These are phyloP conservation scores for Ifrita kowaldi DNA, from an alignment of 2,113 vertebrate species.

Conservation along the genomic window DNA sequence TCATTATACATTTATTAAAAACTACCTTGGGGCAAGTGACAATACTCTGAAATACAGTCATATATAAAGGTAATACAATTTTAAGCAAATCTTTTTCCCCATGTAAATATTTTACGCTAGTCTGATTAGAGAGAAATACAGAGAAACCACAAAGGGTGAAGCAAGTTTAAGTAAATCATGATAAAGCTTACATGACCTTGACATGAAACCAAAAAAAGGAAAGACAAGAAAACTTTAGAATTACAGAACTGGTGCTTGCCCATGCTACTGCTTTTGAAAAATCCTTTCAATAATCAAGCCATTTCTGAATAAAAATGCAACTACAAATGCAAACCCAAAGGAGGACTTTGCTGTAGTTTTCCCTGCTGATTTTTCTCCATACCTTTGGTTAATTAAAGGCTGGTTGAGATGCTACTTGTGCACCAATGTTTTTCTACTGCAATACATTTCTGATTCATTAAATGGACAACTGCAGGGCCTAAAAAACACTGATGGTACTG, in stretches of 20 bases:
- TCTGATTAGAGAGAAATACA: conserved; percentile 35
- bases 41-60: conserved; percentile 28
- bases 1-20: conserved; percentile 27
- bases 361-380: background rate
- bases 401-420: background rate
- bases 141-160: conserved; percentile 17
- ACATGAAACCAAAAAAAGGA: background rate
- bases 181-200: background rate
- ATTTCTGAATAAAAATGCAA: background rate
- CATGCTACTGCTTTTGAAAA: conserved; percentile 45
- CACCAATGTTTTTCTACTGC: background rate
- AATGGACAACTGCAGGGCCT: background rate
- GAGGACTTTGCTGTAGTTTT: background rate
- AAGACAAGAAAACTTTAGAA: conserved; percentile 14
- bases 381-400: conserved; percentile 8
- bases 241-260: conserved; percentile 37
- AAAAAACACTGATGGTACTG: background rate
- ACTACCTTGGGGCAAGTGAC: conserved; percentile 17
- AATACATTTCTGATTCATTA: background rate
- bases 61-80: conserved; percentile 40
- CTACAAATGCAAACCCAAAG: conserved; percentile 24
- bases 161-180: background rate
- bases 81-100: conserved; percentile 14
- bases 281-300: background rate
- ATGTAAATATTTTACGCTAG: conserved; percentile 7